Evolutionary conservation across 2,113 vertebrate genomes (phyloP), one percentile per base, ranked within the genome.

Genomic region (Mesoclemmys tuberculata): DNA sequence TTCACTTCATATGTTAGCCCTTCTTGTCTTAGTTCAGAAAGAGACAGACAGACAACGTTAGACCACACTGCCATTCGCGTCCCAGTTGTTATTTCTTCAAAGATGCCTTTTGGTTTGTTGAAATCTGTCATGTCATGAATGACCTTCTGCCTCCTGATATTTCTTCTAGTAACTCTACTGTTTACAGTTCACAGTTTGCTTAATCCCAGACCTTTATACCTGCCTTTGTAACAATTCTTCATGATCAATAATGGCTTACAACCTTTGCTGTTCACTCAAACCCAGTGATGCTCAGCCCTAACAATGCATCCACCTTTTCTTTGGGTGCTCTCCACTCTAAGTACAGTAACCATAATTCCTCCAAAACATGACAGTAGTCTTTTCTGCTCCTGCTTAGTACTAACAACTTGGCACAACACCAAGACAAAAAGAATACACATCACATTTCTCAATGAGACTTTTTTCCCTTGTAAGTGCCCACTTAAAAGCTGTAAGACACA

Each of bases 361-460:
- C 21, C 79, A 38, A 24, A 80, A 79, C 2, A 9, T 2, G 24
- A 31, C 80, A 3, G 4, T 5, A 9, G 41, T 5, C n/a, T 81
- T 84, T 12, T 48, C 75, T 87, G 83, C 41, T 88, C 29, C 16
- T 78, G 22, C 9, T 29, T 31, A 61, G 27, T 2, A 64, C 49
- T 89, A 58, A 78, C 19, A 78, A 46, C 4, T 54, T 90, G 29
- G 64, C 89, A 29, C n/a, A 22, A 84, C 49, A 52, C 0, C 0
- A n/a, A 51, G 68, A 77, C 0, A 1, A 84, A 52, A 84, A 84
- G 11, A 51, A 0, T 0, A 11, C 26, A 5, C 4, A 11, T 48
- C 29, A 58, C n/a, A 52, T 68, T 95, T 84, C 44, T 78, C 80
- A 48, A 38, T 35, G 31, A 56, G 4, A 68, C 38, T 5, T 51